Evolutionary conservation across 2,888 invertebrate species (phyloP).

Genomic region (Andrena haemorrhoa): DNA sequence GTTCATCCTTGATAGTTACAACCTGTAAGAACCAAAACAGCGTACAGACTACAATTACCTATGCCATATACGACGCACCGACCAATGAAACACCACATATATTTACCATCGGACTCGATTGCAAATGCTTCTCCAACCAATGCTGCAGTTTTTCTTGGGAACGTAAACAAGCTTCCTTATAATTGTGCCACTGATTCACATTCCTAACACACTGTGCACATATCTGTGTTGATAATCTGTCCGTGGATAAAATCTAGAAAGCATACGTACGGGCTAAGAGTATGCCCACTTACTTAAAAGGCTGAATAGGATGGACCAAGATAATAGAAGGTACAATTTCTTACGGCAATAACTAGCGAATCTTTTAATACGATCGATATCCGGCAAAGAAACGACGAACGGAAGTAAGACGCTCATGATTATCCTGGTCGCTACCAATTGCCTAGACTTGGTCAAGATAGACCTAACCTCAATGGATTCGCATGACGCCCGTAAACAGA

Average conservation of each 20-base stretch:
- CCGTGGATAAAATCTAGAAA: slow-evolving; percentile 88
- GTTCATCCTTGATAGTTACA: slow-evolving; percentile 87
- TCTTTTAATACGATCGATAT: neutral
- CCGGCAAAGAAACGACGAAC: neutral
- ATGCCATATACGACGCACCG: neutral
- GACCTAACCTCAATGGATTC: slow-evolving; percentile 61
- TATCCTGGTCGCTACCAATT: neutral
- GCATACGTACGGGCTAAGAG: slow-evolving; percentile 65
- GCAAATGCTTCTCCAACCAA: slow-evolving; percentile 84
- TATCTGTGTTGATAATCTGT: slow-evolving; percentile 89
- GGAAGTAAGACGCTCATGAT: neutral
- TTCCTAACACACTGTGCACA: slow-evolving; percentile 88
- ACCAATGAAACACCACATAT: neutral
- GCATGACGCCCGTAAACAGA: neutral
- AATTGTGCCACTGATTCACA: slow-evolving; percentile 89
- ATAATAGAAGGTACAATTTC: neutral
- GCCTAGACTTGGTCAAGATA: slow-evolving; percentile 1
- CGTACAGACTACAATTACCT: neutral
- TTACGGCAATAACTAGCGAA: neutral
- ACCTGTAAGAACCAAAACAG: slow-evolving; percentile 70
- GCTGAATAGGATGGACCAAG: neutral
- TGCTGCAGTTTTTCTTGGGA: slow-evolving; percentile 89
- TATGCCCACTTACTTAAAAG: neutral
- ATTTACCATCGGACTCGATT: slow-evolving; percentile 66
- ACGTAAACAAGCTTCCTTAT: slow-evolving; percentile 88